These are phyloP conservation scores for Carassius auratus DNA, from an alignment of 2,113 vertebrate species.

Conservation along the genomic window DNA sequence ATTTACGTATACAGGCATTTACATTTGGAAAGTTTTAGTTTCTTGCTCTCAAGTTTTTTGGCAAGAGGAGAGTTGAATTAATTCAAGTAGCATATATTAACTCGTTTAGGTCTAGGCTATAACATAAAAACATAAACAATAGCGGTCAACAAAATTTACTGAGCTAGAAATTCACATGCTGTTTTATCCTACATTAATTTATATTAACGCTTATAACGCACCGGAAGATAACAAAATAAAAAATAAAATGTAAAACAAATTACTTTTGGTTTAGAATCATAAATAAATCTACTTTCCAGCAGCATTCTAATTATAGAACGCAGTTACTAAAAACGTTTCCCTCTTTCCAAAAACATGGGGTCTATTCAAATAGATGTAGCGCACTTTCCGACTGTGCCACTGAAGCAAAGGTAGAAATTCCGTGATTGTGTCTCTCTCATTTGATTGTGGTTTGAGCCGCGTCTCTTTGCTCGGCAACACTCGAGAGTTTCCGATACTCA, in stretches of 20 bases:
- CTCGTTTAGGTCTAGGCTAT: not conserved
- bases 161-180: not conserved
- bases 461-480: slow-evolving; percentile 75
- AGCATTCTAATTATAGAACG: slow-evolving; percentile 50
- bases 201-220: not conserved
- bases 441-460: slow-evolving; percentile 80
- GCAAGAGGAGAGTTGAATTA: slow-evolving; percentile 4
- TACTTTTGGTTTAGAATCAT: not conserved
- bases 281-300: slow-evolving; percentile 34
- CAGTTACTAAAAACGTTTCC: slow-evolving; percentile 58
- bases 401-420: slow-evolving; percentile 76
- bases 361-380: slow-evolving; percentile 71
- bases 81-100: not conserved
- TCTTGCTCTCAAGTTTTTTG: slow-evolving; percentile 23
- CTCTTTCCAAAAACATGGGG: slow-evolving; percentile 80
- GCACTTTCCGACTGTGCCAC: slow-evolving; percentile 80
- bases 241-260: not conserved
- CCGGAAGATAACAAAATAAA: not conserved
- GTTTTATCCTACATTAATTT: no score
- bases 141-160: not conserved
- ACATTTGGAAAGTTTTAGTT: slow-evolving; percentile 43
- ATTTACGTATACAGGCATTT: slow-evolving; percentile 55
- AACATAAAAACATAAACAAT: not conserved
- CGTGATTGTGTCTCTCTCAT: slow-evolving; percentile 74
- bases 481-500: slow-evolving; percentile 86